Base-by-base conservation (phyloP, 1,140 invertebrate species). In the Asobara japonica region DNA sequence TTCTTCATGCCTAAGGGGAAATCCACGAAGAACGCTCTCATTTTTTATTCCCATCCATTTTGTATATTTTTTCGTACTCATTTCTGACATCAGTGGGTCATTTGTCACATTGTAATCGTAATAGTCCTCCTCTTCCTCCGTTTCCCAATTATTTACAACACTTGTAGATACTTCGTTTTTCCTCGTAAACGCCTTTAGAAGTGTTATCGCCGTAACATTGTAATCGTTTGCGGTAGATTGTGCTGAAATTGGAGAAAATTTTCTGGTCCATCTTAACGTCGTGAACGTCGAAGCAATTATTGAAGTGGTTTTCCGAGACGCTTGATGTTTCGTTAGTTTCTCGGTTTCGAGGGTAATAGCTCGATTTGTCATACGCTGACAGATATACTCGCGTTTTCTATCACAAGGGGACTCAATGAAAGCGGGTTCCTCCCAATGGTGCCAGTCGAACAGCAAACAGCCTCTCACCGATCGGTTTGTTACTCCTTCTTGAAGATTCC, bases 361-460 rank as follows among this genome's bases (percentile, higher is more conserved):
- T 27, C 2, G 13, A 3, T 25, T 29, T 1, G 27, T 60, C 13
- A n/a, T 41, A 13, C 31, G 18, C 64, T 88, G 86, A 65, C 87
- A 89, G 64, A 88, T 84, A 71, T 88, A 85, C 60, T 87, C 82
- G 74, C 86, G 85, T 74, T 81, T 87, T 60, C 85, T 80, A 45
- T 88, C 85, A 69, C 87, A 89, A 0, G 84, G 74, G 0, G 83
- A 80, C 65, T 86, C 85, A 10, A 88, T 68, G 65, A 86, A 89
- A 1, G 84, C 78, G 0, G 86, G 87, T 1, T 13, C 13, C 30
- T 83, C 77, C 0, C 80, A 77, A 0, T 79, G 75, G 65, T 89
- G 87, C 62, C 87, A 80, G 65, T 89, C 87, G 29, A 89, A 73
- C 64, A 88, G 81, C 0, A 89, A 79, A 73, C 87, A 89, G 3